Percentiles rank a stretch among this genome's conserved stretches.
Evolutionary conservation across 2,113 vertebrate genomes (phyloP).

Genomic region (Fulica atra): DNA sequence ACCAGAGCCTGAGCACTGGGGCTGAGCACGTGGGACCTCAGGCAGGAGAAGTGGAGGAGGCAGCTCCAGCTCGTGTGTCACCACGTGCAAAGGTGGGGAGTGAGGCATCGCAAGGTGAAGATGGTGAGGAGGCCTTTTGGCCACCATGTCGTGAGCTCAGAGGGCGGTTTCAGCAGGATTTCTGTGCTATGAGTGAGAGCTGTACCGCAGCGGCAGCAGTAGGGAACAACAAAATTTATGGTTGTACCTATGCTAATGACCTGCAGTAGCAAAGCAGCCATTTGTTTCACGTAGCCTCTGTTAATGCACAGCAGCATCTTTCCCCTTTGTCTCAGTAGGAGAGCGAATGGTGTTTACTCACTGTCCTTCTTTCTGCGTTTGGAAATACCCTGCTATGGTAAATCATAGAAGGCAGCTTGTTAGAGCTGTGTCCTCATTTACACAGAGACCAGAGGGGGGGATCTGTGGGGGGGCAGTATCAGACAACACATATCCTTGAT

Average conservation of each 20-base stretch:
- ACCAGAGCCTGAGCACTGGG: background rate
- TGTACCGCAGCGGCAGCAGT: accelerated
- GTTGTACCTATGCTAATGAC: slow-evolving; percentile 42
- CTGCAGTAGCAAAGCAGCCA: background rate
- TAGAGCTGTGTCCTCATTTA: slow-evolving; percentile 4
- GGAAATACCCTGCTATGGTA: background rate
- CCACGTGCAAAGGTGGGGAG: background rate
- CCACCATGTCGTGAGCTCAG: background rate
- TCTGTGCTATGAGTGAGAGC: background rate
- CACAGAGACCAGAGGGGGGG: background rate
- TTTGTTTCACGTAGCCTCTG: background rate
- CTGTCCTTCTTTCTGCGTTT: background rate
- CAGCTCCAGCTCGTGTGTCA: background rate
- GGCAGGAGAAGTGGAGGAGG: background rate
- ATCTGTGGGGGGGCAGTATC: background rate
- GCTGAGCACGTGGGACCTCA: background rate
- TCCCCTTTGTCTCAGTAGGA: background rate
- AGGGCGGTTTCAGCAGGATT: background rate
- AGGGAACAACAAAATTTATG: slow-evolving; percentile 1
- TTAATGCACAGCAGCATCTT: background rate
- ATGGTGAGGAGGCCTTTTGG: background rate
- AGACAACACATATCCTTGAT: background rate
- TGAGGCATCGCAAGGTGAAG: background rate
- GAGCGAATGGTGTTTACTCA: background rate
- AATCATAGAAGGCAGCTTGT: background rate